These are phyloP conservation scores for Malurus melanocephalus DNA, from an alignment of 2,113 vertebrate species.

Conservation along the genomic window DNA sequence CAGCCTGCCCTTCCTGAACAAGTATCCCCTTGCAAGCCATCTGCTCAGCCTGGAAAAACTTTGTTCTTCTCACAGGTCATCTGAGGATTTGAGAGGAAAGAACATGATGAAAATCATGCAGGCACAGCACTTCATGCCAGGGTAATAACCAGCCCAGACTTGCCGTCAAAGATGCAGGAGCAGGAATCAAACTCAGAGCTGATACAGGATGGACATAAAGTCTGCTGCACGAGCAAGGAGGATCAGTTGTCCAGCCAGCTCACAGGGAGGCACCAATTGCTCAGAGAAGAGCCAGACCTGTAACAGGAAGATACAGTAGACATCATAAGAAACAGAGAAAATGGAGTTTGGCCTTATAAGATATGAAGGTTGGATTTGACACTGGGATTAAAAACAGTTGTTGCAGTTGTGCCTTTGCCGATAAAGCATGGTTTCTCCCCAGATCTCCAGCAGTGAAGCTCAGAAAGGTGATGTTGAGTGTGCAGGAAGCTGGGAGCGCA, in stretches of 20 bases:
- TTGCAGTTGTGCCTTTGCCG: background rate
- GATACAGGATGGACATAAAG: background rate
- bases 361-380: background rate
- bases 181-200: background rate
- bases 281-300: background rate
- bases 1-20: conserved; percentile 17
- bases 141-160: background rate
- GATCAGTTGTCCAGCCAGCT: background rate
- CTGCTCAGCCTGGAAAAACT: conserved; percentile 21
- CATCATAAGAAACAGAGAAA: background rate
- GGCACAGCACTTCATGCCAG: background rate
- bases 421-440: background rate
- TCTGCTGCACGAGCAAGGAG: background rate
- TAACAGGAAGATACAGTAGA: background rate
- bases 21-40: conserved; percentile 27
- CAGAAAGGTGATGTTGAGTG: background rate
- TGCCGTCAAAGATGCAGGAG: background rate
- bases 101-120: background rate
- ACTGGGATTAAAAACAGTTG: background rate
- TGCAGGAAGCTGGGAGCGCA: background rate
- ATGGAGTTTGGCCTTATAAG: background rate
- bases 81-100: conserved; percentile 4
- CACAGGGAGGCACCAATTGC: background rate
- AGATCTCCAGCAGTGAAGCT: background rate
- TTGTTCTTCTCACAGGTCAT: background rate